phyloP scores from a whole-genome alignment of 2,888 invertebrate genomes.

The Pycnomerus fuliginosus region DNA sequence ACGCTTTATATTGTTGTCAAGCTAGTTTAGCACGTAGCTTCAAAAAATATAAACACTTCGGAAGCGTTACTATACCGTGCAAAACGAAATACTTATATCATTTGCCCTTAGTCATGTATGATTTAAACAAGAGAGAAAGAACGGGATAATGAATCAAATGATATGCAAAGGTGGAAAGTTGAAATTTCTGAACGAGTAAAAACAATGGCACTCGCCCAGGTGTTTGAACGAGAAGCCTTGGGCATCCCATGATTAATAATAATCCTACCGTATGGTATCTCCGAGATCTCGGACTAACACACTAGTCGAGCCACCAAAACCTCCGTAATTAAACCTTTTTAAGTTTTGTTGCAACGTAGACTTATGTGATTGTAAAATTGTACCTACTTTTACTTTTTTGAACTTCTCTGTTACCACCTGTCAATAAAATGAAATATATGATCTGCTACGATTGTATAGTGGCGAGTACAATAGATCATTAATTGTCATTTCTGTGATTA shows the following conservation, averaged over 20 bases:
- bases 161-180: slow-evolving; percentile 10
- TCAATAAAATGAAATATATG: too few species aligned
- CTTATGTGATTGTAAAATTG: too few species aligned
- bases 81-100: too few species aligned
- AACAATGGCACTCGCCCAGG: slow-evolving; percentile 38
- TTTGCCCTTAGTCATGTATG: slow-evolving; percentile 10
- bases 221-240: slow-evolving; percentile 40
- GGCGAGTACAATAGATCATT: slow-evolving; percentile 35
- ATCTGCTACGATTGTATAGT: too few species aligned
- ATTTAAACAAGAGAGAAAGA: slow-evolving; percentile 15
- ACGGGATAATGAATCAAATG: slow-evolving; percentile 10
- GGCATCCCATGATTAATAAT: slow-evolving; percentile 49
- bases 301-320: too few species aligned
- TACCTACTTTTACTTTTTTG: too few species aligned
- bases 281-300: slow-evolving; percentile 32
- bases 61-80: slow-evolving; percentile 12
- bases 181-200: slow-evolving; percentile 5
- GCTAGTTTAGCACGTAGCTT: slow-evolving; percentile 36
- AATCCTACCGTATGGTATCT: slow-evolving; percentile 51
- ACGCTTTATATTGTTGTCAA: slow-evolving; percentile 43
- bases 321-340: too few species aligned
- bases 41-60: slow-evolving; percentile 17
- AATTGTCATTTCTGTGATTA: slow-evolving; percentile 37
- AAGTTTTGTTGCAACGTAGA: too few species aligned
- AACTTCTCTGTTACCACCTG: too few species aligned